Conservation (phyloP, 2,888 invertebrate genomes). For the Phortica okadai region DNA sequence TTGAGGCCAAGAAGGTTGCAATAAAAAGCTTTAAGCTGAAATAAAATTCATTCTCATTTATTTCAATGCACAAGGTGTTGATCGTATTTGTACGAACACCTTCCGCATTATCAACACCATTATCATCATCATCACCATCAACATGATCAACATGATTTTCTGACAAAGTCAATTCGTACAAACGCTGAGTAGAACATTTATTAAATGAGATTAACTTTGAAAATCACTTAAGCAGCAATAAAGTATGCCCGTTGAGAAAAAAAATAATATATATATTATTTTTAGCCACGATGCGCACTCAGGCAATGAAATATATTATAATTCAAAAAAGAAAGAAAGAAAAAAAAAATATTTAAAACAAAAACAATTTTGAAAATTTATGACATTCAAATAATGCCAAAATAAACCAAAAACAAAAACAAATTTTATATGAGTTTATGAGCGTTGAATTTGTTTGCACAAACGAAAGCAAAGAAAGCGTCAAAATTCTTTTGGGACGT, state of each 20-base stretch:
- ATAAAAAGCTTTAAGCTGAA: background rate
- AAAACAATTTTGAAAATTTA: conserved; percentile 6
- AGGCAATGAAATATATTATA: background rate
- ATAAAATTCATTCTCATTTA: background rate
- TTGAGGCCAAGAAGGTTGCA: conserved; percentile 10
- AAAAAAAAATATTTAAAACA: background rate
- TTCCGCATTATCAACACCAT: background rate
- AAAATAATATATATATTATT: background rate
- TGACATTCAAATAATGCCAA: conserved; percentile 19
- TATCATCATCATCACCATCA: too few species aligned
- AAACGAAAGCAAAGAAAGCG: conserved; percentile 9
- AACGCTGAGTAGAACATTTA: background rate
- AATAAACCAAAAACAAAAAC: background rate
- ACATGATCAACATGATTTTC: background rate
- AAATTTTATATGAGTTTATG: conserved; percentile 6
- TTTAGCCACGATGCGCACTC: background rate
- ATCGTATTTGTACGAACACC: background rate
- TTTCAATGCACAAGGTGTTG: background rate
- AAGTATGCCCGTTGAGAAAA: background rate
- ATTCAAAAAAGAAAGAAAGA: background rate
- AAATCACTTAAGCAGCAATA: conserved; percentile 10
- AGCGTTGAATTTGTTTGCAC: conserved; percentile 17
- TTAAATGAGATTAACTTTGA: conserved; percentile 2
- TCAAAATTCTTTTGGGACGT: conserved; percentile 2
- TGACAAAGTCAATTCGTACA: background rate